Conservation (phyloP, 2,797 vertebrate species). For the Myotis pilosus region DNA sequence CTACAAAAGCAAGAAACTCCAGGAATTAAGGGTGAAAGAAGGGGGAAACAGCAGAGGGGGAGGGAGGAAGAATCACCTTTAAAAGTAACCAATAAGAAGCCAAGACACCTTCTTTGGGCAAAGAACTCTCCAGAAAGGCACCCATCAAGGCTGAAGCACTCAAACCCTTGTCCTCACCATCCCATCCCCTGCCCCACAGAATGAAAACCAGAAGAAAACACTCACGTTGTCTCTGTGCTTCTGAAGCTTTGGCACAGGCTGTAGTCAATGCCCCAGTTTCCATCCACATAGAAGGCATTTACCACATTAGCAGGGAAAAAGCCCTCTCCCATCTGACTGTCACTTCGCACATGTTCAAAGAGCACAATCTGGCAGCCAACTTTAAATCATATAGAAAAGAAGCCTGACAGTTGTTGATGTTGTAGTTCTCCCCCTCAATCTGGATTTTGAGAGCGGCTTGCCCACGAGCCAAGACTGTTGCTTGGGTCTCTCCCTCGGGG, state of each 20-base stretch:
- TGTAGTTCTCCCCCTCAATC: slow-evolving; percentile 60
- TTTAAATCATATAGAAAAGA: slow-evolving; percentile 66
- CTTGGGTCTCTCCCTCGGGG: slow-evolving; percentile 29
- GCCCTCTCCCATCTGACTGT: slow-evolving; percentile 47
- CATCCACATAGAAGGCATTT: background rate
- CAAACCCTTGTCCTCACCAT: background rate
- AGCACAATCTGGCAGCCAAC: slow-evolving; percentile 59
- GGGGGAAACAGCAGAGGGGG: background rate
- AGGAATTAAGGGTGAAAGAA: slow-evolving; percentile 12
- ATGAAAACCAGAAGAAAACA: slow-evolving; percentile 20
- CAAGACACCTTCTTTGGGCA: background rate
- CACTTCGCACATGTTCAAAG: slow-evolving; percentile 56
- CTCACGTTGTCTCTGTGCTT: background rate
- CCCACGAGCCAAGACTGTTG: slow-evolving; percentile 52
- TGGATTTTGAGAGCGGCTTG: slow-evolving; percentile 52
- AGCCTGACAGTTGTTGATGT: slow-evolving; percentile 70
- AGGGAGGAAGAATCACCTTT: background rate
- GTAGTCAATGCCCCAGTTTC: background rate
- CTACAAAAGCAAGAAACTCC: background rate
- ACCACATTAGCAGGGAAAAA: background rate
- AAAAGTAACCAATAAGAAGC: background rate
- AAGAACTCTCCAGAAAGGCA: slow-evolving; percentile 46
- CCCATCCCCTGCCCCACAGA: background rate
- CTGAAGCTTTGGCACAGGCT: background rate
- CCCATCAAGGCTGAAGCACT: background rate